These are phyloP conservation scores for Coregonus sp. DNA, from an alignment of 2,797 vertebrate species.

Conservation along the genomic window DNA sequence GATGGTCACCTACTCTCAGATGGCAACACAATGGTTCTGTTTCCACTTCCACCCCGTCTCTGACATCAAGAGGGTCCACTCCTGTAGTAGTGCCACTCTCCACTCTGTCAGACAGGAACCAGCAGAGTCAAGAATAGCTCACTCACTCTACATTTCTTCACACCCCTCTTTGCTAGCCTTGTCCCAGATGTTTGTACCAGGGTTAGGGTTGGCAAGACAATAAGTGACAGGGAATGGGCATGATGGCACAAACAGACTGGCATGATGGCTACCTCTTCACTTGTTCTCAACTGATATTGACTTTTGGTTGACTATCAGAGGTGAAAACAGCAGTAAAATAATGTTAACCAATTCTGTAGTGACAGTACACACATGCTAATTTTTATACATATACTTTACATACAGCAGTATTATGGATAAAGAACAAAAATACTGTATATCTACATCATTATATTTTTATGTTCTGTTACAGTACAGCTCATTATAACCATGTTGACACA, in stretches of 20 bases:
- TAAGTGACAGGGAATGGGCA: too few relatives aligned
- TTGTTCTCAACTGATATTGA: too few relatives aligned
- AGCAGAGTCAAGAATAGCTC: not conserved
- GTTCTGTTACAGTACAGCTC: constrained; percentile 25
- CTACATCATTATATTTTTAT: constrained; percentile 47
- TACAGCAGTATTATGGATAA: not conserved
- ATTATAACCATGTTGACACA: constrained; percentile 5
- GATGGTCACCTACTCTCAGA: not conserved
- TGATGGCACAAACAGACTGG: too few relatives aligned
- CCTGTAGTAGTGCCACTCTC: too few relatives aligned
- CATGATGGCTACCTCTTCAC: too few relatives aligned
- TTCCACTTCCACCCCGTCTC: not conserved
- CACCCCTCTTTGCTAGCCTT: too few relatives aligned
- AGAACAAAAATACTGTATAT: constrained; percentile 8
- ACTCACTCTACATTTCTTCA: not conserved
- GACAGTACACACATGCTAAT: not conserved
- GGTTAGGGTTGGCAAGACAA: too few relatives aligned
- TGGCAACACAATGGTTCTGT: not conserved
- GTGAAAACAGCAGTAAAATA: not conserved
- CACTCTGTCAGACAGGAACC: not conserved
- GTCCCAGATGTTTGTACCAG: too few relatives aligned
- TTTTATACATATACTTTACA: not conserved
- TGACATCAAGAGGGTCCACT: not conserved
- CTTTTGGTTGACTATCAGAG: too few relatives aligned
- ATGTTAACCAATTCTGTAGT: not conserved